A percentile compares a stretch with the other conserved stretches of the same genome.
Conservation (phyloP, 92 coral and sea anemone genomes). For the Nematostella vectensis region DNA sequence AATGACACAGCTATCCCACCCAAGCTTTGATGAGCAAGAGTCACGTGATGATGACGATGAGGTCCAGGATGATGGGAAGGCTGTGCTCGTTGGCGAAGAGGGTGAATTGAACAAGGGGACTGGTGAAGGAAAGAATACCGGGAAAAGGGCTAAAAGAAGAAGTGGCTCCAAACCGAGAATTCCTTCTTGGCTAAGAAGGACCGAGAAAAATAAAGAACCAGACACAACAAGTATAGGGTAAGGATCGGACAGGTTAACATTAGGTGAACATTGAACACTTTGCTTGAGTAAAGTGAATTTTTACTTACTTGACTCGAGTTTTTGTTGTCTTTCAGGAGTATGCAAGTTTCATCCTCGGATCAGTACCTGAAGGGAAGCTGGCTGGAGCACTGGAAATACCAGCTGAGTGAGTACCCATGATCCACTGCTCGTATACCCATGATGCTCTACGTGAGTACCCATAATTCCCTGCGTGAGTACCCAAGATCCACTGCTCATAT, state of each 20-base stretch:
- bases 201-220: conserved; percentile 18
- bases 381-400: conserved; percentile 87
- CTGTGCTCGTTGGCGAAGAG: not conserved
- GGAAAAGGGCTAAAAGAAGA: not conserved
- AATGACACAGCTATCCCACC: conserved; percentile 63
- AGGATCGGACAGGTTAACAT: not conserved
- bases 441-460: no score
- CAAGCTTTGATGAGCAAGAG: conserved; percentile 23
- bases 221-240: conserved; percentile 11
- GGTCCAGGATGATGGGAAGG: no score
- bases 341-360: conserved; percentile 76
- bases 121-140: not conserved
- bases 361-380: conserved; percentile 91
- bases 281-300: not conserved
- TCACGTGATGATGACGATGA: conserved; percentile 7
- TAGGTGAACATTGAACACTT: not conserved
- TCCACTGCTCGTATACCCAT: no score
- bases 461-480: no score
- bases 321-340: no score
- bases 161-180: conserved; percentile 26
- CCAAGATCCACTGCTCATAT: no score
- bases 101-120: not conserved
- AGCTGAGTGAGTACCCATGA: conserved; percentile 65
- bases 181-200: conserved; percentile 40
- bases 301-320: not conserved